Conservation (phyloP, 2,113 vertebrate genomes). For the Meriones unguiculatus region DNA sequence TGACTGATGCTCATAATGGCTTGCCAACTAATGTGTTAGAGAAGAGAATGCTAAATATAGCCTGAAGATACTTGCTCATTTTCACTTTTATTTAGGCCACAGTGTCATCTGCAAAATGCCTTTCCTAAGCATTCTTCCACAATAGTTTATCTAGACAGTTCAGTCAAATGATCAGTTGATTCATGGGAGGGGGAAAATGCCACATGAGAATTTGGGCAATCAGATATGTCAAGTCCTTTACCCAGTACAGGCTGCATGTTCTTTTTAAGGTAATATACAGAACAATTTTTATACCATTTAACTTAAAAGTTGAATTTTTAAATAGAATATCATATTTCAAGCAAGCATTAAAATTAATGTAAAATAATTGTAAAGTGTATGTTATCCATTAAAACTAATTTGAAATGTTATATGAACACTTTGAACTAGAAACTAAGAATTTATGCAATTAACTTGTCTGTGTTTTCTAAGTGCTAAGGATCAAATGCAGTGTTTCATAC, state of each 20-base stretch:
- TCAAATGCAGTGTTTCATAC: not conserved
- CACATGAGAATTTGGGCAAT: not conserved
- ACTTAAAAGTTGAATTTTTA: not conserved
- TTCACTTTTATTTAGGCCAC: slow-evolving; percentile 57
- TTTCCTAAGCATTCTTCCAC: slow-evolving; percentile 18
- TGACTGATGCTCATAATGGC: not conserved
- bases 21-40: slow-evolving; percentile 47
- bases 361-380: not conserved
- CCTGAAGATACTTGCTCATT: slow-evolving; percentile 7
- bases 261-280: not conserved
- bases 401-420: not conserved
- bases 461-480: not conserved
- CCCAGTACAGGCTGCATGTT: not conserved
- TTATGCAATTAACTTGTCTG: not conserved
- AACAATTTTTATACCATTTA: not conserved
- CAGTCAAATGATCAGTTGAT: slow-evolving; percentile 7
- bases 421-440: slow-evolving; percentile 24
- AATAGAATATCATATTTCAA: slow-evolving; percentile 17
- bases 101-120: slow-evolving; percentile 24
- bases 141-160: slow-evolving; percentile 15
- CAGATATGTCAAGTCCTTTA: slow-evolving; percentile 6
- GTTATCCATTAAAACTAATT: slow-evolving; percentile 24
- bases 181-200: not conserved
- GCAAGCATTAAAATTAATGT: slow-evolving; percentile 13
- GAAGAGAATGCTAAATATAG: slow-evolving; percentile 42